Conservation (phyloP, 2,888 invertebrate species). For the Ptycholaimellus sp. region DNA sequence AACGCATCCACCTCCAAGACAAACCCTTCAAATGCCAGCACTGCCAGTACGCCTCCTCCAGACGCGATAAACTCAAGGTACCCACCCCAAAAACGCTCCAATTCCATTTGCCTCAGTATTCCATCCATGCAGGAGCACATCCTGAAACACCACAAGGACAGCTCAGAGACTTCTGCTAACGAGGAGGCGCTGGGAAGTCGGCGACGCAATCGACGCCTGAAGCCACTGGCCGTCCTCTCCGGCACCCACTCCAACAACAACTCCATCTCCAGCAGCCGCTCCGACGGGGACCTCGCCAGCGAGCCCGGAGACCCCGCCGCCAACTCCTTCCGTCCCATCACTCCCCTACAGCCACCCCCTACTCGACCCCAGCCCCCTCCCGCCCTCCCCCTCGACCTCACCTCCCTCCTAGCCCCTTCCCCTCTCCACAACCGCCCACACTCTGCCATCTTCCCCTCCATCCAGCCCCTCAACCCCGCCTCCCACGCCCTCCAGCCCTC, state of each 20-base stretch:
- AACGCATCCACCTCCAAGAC: constrained; percentile 39
- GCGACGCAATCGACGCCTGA: constrained; percentile 37
- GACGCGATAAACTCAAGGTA: constrained; percentile 42
- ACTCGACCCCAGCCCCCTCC: too few relatives aligned
- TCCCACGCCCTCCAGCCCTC: constrained; percentile 6
- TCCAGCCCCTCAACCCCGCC: constrained; percentile 6
- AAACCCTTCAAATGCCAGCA: constrained; percentile 41
- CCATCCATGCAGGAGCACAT: constrained; percentile 29
- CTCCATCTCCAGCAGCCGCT: constrained; percentile 4
- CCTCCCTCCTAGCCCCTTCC: neutral
- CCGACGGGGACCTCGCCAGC: constrained; percentile 1
- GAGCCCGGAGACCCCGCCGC: neutral
- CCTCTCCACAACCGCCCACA: constrained; percentile 7
- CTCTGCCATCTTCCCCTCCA: constrained; percentile 8
- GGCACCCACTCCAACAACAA: constrained; percentile 25
- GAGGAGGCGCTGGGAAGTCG: constrained; percentile 41
- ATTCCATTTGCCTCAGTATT: neutral
- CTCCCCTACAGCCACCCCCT: too few relatives aligned
- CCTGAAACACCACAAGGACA: constrained; percentile 29
- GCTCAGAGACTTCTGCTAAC: constrained; percentile 13
- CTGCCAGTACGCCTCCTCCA: constrained; percentile 41
- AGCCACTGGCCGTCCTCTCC: constrained; percentile 13
- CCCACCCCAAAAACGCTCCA: constrained; percentile 11
- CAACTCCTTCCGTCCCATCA: constrained; percentile 3
- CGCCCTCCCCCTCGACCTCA: constrained; percentile 1